Conservation (phyloP, 2,113 vertebrate genomes). For the Emydura subglobosa region DNA sequence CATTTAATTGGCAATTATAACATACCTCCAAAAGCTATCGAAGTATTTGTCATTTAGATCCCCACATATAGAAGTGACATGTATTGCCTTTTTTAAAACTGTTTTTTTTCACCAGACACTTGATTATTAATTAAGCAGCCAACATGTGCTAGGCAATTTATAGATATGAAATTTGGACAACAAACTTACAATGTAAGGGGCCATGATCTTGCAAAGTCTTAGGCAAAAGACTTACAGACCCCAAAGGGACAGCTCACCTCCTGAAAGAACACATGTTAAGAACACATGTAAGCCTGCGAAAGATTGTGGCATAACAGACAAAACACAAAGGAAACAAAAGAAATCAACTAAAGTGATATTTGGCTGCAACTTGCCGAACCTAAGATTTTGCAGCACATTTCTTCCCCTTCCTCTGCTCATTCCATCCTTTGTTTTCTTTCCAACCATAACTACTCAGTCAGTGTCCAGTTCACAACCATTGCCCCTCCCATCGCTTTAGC, state of each 20-base stretch:
- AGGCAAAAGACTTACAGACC: rapidly evolving
- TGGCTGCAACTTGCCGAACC: background rate
- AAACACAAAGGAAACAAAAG: background rate
- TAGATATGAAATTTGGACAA: background rate
- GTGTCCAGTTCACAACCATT: background rate
- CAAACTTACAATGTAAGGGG: background rate
- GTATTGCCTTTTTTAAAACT: background rate
- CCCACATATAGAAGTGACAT: background rate
- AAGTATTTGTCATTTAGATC: background rate
- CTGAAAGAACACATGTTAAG: background rate
- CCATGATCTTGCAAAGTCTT: background rate
- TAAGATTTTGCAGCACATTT: background rate
- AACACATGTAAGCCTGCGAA: background rate
- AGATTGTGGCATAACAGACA: background rate
- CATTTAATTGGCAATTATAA: background rate
- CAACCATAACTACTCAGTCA: background rate
- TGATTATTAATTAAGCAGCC: background rate
- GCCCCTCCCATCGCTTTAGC: background rate
- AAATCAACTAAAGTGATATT: background rate
- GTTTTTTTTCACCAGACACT: background rate
- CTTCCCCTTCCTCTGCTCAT: background rate
- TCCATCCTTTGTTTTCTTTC: background rate
- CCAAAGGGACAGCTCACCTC: background rate
- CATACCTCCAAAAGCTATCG: background rate
- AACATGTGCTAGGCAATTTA: background rate